phyloP scores from a whole-genome alignment of 1,140 invertebrate species.

The Penaeus japonicus region DNA sequence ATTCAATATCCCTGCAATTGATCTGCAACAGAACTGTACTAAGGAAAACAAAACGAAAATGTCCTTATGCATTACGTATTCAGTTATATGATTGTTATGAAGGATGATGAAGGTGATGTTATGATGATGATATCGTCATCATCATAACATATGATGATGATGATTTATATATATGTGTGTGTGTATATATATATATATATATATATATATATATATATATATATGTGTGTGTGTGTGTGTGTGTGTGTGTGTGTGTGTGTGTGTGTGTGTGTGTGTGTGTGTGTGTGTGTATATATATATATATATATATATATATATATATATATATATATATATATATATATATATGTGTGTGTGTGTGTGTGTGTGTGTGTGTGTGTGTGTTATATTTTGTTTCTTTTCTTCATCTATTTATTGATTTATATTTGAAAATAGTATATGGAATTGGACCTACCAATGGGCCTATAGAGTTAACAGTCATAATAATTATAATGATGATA shows the following conservation, averaged over 20 bases:
- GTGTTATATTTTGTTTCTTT: not conserved
- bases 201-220: not conserved
- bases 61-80: too few relatives aligned
- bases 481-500: not conserved
- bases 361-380: not conserved
- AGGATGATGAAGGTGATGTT: too few relatives aligned
- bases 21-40: too few relatives aligned
- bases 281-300: not conserved
- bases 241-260: not conserved
- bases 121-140: too few relatives aligned
- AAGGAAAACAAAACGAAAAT: too few relatives aligned
- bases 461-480: not conserved
- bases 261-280: not conserved
- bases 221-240: not conserved
- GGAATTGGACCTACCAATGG: not conserved
- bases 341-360: not conserved
- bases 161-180: not conserved
- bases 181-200: not conserved
- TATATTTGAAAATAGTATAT: not conserved
- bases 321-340: not conserved
- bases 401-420: not conserved
- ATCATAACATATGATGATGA: too few relatives aligned
- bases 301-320: not conserved
- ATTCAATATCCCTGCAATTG: too few relatives aligned
- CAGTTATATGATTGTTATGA: too few relatives aligned